Conservation (phyloP, 1,140 invertebrate species). For the Augochlora pura region DNA sequence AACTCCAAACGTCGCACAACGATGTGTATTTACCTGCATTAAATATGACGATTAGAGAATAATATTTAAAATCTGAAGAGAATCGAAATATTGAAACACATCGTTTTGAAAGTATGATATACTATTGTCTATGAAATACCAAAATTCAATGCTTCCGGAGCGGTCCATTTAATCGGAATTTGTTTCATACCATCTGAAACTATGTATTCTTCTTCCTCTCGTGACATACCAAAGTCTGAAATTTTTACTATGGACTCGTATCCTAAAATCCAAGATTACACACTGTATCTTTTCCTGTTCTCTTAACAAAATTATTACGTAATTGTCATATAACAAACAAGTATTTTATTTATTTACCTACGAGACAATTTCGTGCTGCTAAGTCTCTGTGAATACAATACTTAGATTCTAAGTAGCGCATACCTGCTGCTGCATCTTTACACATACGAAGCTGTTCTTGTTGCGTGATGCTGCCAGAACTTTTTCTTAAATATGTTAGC, state of each 20-base stretch:
- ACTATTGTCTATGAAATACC: constrained; percentile 81
- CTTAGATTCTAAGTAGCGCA: constrained; percentile 97
- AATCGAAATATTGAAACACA: neutral
- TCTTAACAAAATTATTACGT: neutral
- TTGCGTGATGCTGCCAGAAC: constrained; percentile 84
- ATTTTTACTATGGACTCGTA: constrained; percentile 95
- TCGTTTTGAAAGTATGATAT: neutral
- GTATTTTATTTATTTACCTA: constrained; percentile 82
- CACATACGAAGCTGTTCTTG: constrained; percentile 94
- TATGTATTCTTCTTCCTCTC: constrained; percentile 98
- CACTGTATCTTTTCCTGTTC: neutral
- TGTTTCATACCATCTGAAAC: constrained; percentile 99
- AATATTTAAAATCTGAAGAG: constrained; percentile 8
- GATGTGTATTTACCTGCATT: constrained; percentile 95
- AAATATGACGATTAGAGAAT: constrained; percentile 26
- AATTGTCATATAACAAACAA: no score
- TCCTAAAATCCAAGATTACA: constrained; percentile 74
- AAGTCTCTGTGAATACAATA: constrained; percentile 98
- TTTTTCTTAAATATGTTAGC: constrained; percentile 91
- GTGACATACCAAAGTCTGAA: constrained; percentile 98
- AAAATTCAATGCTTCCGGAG: constrained; percentile 97
- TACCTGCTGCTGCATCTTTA: constrained; percentile 95
- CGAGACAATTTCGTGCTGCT: constrained; percentile 96
- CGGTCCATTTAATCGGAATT: constrained; percentile 99
- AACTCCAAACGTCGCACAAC: constrained; percentile 99